phyloP scores from a whole-genome alignment of 2,888 invertebrate genomes.

The Portevinia maculata region DNA sequence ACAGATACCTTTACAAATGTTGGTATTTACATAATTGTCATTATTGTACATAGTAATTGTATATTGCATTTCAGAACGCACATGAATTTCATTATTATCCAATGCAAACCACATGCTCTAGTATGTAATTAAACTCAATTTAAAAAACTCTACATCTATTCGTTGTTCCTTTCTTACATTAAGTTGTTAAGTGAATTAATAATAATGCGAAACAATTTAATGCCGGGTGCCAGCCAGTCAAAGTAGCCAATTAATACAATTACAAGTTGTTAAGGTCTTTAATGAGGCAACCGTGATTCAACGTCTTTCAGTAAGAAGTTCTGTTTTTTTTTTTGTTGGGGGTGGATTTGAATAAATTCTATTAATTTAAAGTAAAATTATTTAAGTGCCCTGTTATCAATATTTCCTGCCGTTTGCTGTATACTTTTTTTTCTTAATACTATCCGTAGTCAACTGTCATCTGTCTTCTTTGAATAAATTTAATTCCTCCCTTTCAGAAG shows the following conservation, averaged over 20 bases:
- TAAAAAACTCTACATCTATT: too few species aligned
- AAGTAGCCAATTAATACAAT: constrained; percentile 11
- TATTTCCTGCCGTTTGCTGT: constrained; percentile 22
- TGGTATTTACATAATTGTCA: too few species aligned
- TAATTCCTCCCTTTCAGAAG: background rate
- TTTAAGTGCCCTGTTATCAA: constrained; percentile 27
- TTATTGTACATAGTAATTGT: too few species aligned
- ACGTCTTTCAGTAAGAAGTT: background rate
- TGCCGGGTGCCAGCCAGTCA: background rate
- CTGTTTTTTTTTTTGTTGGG: background rate
- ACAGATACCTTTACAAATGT: too few species aligned
- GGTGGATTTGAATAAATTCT: background rate
- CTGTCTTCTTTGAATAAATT: constrained; percentile 25
- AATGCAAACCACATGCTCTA: too few species aligned
- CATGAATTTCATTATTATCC: too few species aligned
- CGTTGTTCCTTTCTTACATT: background rate
- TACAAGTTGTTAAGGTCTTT: background rate
- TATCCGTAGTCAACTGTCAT: constrained; percentile 4
- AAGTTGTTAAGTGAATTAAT: constrained; percentile 27
- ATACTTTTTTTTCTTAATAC: background rate
- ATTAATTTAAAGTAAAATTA: constrained; percentile 2
- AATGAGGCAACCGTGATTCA: constrained; percentile 15
- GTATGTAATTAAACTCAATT: too few species aligned
- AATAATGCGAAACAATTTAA: constrained; percentile 25
- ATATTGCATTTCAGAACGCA: too few species aligned